Evolutionary conservation across 2,113 vertebrate genomes (phyloP), one percentile per base, ranked within the genome.

Genomic region (Mesitornis unicolor): DNA sequence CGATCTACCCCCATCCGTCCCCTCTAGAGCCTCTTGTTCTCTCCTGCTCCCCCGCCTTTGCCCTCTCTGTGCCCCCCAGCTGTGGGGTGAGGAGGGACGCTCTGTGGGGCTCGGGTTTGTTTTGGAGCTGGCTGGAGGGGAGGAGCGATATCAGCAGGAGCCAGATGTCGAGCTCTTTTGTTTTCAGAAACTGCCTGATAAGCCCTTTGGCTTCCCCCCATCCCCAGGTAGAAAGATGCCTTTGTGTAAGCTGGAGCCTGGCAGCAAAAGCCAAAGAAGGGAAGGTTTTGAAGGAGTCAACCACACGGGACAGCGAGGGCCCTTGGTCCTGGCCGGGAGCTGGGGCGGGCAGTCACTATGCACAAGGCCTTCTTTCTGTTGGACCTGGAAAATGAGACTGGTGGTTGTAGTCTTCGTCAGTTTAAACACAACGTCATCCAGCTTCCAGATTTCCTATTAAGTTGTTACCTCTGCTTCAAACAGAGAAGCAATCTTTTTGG

Each of bases 91-190:
- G 79, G 42, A 75, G 56, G 35, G 73, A 36, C 42, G 16, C 50
- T 20, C 59, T 6, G 67, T 25, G 0, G 56, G 74, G 42, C 59
- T 42, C 5, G 33, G 43, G 69, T 67, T 77, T 90, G 90, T 82
- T 94, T 87, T 84, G 86, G 94, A 69, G 90, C 84, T 47, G 67
- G 47, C 60, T 84, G 89, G 71, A 64, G 83, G 33, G 94, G 88
- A 90, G 88, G 89, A 91, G 92, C 93, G 12, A 54, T 70, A 45
- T 48, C 86, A 47, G 53, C 63, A 12, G 70, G 89, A 91, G 91
- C 84, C 91, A 93, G 93, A 92, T 80, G 94, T 87, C 93, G 83
- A 69, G 86, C 50, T 91, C 96, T 97, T 97, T 97, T 97, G 97
- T 97, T 97, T 96, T 84, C 84, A 93, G 65, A 48, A 86, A 54